phyloP scores from a whole-genome alignment of 2,797 vertebrate species.

The Epinephelus awoara region DNA sequence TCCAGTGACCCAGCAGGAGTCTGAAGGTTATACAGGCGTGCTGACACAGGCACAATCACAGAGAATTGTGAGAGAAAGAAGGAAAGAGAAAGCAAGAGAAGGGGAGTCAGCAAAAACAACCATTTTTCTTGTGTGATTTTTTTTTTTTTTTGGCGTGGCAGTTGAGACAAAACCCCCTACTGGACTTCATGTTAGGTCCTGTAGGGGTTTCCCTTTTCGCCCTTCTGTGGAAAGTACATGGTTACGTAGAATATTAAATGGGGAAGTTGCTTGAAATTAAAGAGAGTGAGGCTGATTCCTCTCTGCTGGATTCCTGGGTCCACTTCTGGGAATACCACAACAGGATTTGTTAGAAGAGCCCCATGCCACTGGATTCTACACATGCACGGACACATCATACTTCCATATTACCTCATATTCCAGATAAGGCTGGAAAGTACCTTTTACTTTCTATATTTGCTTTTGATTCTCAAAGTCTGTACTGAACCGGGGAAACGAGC shows the following conservation, averaged over 20 bases:
- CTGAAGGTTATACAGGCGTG: constrained; percentile 43
- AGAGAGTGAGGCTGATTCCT: neutral
- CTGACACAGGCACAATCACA: constrained; percentile 38
- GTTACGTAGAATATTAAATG: neutral
- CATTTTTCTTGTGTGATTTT: neutral
- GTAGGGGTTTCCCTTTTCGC: constrained; percentile 39
- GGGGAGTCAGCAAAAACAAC: constrained; percentile 6
- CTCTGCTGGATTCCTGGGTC: constrained; percentile 9
- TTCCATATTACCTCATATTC: neutral
- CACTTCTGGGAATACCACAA: neutral
- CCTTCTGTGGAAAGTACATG: constrained; percentile 54
- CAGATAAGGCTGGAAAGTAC: neutral
- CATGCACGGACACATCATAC: neutral
- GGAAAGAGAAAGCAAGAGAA: constrained; percentile 29
- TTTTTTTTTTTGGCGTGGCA: neutral
- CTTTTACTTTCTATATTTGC: neutral
- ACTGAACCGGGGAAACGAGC: neutral
- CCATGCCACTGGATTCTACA: neutral
- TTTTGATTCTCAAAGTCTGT: neutral
- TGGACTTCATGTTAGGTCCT: constrained; percentile 4
- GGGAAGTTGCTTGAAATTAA: constrained; percentile 44
- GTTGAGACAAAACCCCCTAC: constrained; percentile 7
- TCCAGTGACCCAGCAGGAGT: constrained; percentile 15
- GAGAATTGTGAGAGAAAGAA: constrained; percentile 11
- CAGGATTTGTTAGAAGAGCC: neutral